Conservation (phyloP, 2,113 vertebrate species). For the Turdus rufiventris region DNA sequence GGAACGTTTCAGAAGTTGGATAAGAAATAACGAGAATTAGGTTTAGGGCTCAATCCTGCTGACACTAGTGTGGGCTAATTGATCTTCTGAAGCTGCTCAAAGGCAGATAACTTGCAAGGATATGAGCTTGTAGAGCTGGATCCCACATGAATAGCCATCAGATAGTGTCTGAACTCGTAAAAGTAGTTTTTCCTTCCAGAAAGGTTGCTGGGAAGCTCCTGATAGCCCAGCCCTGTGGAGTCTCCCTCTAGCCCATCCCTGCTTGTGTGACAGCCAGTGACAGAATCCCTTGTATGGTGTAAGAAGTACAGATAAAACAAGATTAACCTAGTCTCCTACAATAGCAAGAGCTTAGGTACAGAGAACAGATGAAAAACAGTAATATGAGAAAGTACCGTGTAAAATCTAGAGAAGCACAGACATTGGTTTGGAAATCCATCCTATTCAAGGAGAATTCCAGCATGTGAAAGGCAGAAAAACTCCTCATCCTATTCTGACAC, state of each 20-base stretch:
- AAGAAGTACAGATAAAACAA: background rate
- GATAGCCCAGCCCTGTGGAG: background rate
- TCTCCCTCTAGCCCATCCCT: background rate
- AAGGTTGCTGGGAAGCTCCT: background rate
- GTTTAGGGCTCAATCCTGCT: background rate
- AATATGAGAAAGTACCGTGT: background rate
- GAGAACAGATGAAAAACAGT: background rate
- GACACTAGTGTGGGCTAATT: background rate
- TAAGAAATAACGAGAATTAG: background rate
- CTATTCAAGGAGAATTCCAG: background rate
- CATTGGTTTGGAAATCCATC: background rate
- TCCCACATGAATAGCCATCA: background rate
- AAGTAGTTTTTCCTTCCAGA: background rate
- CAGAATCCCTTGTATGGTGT: background rate
- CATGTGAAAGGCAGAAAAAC: background rate
- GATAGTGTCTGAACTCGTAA: background rate
- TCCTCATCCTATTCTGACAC: background rate
- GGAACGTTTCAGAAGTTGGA: background rate
- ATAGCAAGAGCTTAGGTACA: background rate
- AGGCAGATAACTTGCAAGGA: background rate
- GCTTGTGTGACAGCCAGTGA: rapidly evolving
- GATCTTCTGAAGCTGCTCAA: background rate
- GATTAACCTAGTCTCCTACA: background rate
- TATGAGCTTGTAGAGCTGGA: background rate
- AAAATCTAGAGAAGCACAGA: background rate